Conservation (phyloP, 1,140 invertebrate genomes). For the Microplitis demolitor region DNA sequence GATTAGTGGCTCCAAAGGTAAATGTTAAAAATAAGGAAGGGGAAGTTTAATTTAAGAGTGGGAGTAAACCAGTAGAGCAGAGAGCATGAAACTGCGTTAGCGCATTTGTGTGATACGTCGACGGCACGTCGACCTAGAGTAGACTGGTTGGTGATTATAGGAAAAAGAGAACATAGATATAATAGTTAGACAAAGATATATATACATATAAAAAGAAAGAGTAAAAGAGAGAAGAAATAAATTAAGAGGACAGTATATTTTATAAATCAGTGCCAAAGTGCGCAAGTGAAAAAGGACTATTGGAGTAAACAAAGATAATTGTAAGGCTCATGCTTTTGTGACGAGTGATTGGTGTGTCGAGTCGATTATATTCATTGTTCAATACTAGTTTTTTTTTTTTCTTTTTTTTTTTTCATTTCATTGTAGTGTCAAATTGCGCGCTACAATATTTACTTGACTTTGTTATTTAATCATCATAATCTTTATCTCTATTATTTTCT, state of each 20-base stretch:
- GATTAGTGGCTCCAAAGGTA: too few species aligned
- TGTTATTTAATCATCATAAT: too few species aligned
- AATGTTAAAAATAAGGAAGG: too few species aligned
- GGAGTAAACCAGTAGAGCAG: too few species aligned
- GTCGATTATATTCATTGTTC: not conserved
- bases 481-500: not conserved
- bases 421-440: not conserved
- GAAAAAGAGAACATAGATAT: not conserved
- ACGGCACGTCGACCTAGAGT: conserved; percentile 2
- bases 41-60: too few species aligned
- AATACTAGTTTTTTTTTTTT: not conserved
- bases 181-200: not conserved
- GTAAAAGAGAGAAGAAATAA: too few species aligned
- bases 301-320: conserved; percentile 9
- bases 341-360: not conserved
- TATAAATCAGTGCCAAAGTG: conserved; percentile 9
- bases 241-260: conserved; percentile 3
- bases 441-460: not conserved
- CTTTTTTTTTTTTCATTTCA: not conserved
- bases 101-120: not conserved
- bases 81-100: not conserved
- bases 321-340: not conserved
- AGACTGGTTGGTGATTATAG: not conserved
- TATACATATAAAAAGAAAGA: too few species aligned
- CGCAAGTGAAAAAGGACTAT: conserved; percentile 6